Base-by-base conservation (phyloP, 2,797 vertebrate species). In the Anguilla pacifica region DNA sequence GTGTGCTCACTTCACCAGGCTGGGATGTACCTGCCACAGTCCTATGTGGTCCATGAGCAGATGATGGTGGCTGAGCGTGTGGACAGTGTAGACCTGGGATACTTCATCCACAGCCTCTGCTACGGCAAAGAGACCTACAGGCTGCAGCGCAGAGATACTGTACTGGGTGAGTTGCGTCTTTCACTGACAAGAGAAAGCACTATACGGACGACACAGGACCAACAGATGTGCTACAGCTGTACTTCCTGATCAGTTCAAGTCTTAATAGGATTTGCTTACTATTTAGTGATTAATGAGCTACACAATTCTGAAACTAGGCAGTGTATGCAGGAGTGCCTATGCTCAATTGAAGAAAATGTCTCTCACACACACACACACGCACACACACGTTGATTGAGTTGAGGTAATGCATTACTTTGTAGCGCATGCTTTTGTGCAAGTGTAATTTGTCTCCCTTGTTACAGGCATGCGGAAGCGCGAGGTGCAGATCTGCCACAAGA, bases 381-480 rank as follows among this genome's bases (percentile, higher is more conserved):
- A 64, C 61, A 64, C 59, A 64, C 61, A 25, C 22, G 22, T 46
- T 46, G 43, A 46, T 46, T 46, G 57, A 59, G 57, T 19, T 59
- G 57, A 59, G 55, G 11, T 17, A 57, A 57, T 15, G 15, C 55
- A 57, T 2, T 59, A 19, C 17, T 59, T 59, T 59, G 57, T 11
- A 11, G 53, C 13, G 57, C 15, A 17, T 35, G 31, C n/a, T 43
- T 22, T 74, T 51, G 13, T n/a, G 28, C 22, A 31, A 31, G 10
- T 39, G 31, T 77, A 46, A 19, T 79, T 17, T 43, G 35, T 79
- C 7, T 19, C 39, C 19, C 25, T 39, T 17, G 31, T 89, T 57
- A 85, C 96, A 99, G 98, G 98, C 85, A 97, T 98, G 94, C 97
- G 99, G 95, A 99, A 99, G 93, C 97, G 98, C 0, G 97, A 97